Evolutionary conservation across 2,888 invertebrate genomes (phyloP).

Genomic region (Acanthacorydalis orientalis): DNA sequence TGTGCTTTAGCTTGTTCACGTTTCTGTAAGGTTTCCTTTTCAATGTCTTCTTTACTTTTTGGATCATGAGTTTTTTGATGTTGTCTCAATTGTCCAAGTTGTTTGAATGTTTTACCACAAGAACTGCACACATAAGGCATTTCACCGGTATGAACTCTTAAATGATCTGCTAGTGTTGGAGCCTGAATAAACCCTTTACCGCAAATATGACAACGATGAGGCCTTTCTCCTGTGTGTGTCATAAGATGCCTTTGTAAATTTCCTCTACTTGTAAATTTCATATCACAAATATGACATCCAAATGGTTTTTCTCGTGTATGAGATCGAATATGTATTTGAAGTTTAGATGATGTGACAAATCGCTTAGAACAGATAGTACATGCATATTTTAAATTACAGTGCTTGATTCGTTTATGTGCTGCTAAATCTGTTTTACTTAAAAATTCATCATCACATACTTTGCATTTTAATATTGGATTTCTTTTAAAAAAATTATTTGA

Average conservation of each 20-base stretch:
- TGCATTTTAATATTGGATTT: neutral
- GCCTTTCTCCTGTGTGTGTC: slow-evolving; percentile 5
- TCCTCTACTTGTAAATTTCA: slow-evolving; percentile 4
- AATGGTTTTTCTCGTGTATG: slow-evolving; percentile 10
- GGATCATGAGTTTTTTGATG: slow-evolving; percentile 1
- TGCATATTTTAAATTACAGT: neutral
- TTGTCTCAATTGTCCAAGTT: slow-evolving; percentile 1
- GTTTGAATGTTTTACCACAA: slow-evolving; percentile 7
- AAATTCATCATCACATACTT: neutral
- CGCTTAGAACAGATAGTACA: slow-evolving; percentile 4
- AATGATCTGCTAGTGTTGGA: slow-evolving; percentile 3
- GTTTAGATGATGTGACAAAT: slow-evolving; percentile 2
- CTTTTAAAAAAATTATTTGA: neutral
- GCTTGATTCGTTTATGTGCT: neutral
- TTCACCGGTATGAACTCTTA: slow-evolving; percentile 3
- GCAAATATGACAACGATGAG: slow-evolving; percentile 2
- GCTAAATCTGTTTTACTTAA: neutral
- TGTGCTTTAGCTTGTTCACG: slow-evolving; percentile 7
- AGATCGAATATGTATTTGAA: slow-evolving; percentile 8
- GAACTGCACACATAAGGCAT: slow-evolving; percentile 7
- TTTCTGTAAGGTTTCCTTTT: neutral
- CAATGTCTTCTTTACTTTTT: neutral
- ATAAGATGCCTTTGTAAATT: slow-evolving; percentile 3
- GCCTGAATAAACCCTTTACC: slow-evolving; percentile 4
- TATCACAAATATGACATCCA: slow-evolving; percentile 1